Evolutionary conservation across 2,113 vertebrate genomes (phyloP), one percentile per base, ranked within the genome.

Genomic region (Pipa parva): DNA sequence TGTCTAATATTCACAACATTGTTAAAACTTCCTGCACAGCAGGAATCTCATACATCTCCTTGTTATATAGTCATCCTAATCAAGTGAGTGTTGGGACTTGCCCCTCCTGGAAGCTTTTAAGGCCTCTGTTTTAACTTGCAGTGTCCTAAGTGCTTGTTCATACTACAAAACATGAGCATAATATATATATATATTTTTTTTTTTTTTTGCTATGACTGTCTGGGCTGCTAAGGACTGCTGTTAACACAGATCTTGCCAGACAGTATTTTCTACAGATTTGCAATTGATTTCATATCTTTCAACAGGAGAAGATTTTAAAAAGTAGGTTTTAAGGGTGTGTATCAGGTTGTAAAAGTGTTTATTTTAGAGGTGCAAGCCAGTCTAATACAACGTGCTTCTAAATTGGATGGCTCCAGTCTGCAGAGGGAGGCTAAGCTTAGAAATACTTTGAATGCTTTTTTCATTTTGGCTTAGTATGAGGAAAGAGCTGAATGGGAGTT

Each of bases 351-450:
- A 61, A 70, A 63, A 59, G 58, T 26, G 57, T 70, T 70, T 54
- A 69, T 69, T 69, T 69, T 54, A 70, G 58, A 61, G 58, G 57
- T 39, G 27, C 54, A 69, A 69, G 65, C 25, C 46, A 54, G 49
- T 70, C 66, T 26, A 29, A 15, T 51, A 25, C 24, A 69, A 28
- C 57, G 45, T 48, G 25, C 65, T 69, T 69, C 33, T 54, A 61
- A 69, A 70, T 70, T 61, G 66, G 66, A 70, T 70, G 66, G 66
- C 66, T 61, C 66, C 66, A 70, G 66, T 61, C 66, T 70, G 66
- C 26, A 24, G 25, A 61, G 66, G 64, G 58, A 70, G 48, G 66
- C 66, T 70, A 70, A 70, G 66, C 66, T 70, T 70, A 70, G 66
- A 70, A 70, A 70, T 70, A 36, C 33, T 61, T 54, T 42, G 33